Evolutionary conservation across 2,888 invertebrate species (phyloP).

Genomic region (Hetaerina titia): DNA sequence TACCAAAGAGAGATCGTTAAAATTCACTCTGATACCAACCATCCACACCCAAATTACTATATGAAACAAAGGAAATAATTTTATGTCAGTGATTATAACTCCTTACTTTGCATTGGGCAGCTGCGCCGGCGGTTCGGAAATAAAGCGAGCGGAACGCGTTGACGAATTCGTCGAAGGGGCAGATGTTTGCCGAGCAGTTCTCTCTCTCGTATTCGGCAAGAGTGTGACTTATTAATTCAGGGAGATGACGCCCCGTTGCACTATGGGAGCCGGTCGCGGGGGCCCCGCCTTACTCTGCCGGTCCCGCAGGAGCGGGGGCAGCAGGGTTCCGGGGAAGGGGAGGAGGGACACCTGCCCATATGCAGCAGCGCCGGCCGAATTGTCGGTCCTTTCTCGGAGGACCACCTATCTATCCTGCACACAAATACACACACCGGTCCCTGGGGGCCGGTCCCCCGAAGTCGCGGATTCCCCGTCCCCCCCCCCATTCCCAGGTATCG

Average conservation of each 20-base stretch:
- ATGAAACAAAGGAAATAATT: too few relatives aligned
- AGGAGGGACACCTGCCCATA: background rate
- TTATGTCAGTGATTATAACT: background rate
- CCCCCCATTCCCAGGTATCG: background rate
- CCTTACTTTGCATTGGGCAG: background rate
- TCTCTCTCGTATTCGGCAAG: conserved; percentile 1
- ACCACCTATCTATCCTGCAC: background rate
- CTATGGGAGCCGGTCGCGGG: background rate
- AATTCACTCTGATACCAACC: too few relatives aligned
- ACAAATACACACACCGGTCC: too few relatives aligned
- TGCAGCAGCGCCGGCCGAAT: background rate
- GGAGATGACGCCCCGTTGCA: conserved; percentile 23
- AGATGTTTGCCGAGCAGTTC: background rate
- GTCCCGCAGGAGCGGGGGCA: background rate
- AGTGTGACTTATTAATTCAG: conserved; percentile 26
- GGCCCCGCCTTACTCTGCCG: background rate
- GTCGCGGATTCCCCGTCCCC: too few relatives aligned
- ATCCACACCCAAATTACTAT: too few relatives aligned
- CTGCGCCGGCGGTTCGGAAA: background rate
- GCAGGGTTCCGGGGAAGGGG: too few relatives aligned
- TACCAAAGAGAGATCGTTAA: too few relatives aligned
- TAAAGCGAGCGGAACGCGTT: background rate
- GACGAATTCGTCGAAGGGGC: background rate
- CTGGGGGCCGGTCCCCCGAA: too few relatives aligned
- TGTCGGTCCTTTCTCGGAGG: background rate